Conservation (phyloP, 2,888 invertebrate genomes). For the Magallana nippona region DNA sequence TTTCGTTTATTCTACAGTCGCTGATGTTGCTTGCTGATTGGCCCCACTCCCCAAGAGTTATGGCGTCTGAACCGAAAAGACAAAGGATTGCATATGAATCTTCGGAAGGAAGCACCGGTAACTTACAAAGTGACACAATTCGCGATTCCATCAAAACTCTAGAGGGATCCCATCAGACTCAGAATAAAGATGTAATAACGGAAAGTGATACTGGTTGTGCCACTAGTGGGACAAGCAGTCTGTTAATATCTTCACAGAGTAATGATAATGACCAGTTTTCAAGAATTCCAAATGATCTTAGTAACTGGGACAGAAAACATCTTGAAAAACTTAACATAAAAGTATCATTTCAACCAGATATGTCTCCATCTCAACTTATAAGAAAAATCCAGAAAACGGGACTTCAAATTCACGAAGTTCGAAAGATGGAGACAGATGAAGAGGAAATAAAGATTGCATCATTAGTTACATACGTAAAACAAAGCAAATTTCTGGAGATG, state of each 20-base stretch:
- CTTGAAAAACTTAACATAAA: slow-evolving; percentile 16
- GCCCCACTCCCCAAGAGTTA: background rate
- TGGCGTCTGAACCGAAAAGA: background rate
- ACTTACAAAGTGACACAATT: background rate
- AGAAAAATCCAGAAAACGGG: background rate
- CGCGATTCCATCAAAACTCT: background rate
- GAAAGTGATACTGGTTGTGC: background rate
- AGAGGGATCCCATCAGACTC: background rate
- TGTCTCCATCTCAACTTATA: background rate
- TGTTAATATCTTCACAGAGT: background rate
- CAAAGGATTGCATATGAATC: background rate
- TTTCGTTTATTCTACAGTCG: no score
- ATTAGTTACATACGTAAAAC: background rate
- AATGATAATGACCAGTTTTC: background rate
- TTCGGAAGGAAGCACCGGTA: background rate
- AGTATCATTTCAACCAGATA: slow-evolving; percentile 13
- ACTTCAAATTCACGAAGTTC: background rate
- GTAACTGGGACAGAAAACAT: slow-evolving; percentile 16
- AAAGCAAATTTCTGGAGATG: slow-evolving; percentile 29
- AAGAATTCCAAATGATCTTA: background rate
- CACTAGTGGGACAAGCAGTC: background rate
- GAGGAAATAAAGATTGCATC: background rate
- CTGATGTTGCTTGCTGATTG: no score
- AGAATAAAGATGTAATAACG: background rate
- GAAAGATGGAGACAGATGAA: background rate